These are phyloP conservation scores for Herpetotheres cachinnans DNA, from an alignment of 2,113 vertebrate genomes.

Conservation along the genomic window DNA sequence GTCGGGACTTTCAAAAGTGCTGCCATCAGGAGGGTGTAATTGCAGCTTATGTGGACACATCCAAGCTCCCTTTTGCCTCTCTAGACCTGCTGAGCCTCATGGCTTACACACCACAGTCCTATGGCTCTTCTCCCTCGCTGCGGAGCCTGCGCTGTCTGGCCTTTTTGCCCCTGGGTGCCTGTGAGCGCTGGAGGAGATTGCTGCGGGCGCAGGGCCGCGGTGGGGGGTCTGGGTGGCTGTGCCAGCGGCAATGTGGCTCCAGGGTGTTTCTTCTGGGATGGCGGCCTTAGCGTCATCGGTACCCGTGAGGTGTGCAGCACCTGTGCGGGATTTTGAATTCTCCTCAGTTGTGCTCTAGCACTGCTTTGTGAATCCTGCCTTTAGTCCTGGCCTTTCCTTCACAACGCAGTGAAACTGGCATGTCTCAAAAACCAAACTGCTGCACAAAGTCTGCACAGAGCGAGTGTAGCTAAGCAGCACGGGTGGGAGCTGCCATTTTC, in stretches of 20 bases:
- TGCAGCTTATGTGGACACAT: background rate
- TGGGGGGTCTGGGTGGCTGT: background rate
- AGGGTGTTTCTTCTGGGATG: background rate
- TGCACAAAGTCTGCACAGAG: background rate
- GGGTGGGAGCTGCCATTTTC: background rate
- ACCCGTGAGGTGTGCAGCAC: background rate
- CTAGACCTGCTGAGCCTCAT: background rate
- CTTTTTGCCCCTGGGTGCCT: background rate
- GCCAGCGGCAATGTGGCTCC: rapidly evolving
- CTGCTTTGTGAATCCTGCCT: background rate
- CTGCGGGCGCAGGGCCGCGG: background rate
- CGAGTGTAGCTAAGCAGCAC: too few relatives aligned
- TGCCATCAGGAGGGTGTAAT: background rate
- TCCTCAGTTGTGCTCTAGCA: background rate
- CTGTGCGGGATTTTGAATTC: background rate
- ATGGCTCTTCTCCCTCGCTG: background rate
- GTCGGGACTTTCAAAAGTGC: background rate
- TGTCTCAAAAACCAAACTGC: background rate
- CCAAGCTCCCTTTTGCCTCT: background rate
- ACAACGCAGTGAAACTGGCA: too few relatives aligned
- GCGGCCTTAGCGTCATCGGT: rapidly evolving
- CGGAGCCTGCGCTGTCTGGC: background rate
- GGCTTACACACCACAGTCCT: background rate
- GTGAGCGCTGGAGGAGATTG: background rate
- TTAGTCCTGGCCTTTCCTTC: background rate